Evolutionary conservation across 2,888 invertebrate genomes (phyloP), one percentile per base, ranked within the genome.

Genomic region (Petrophora chlorosata): DNA sequence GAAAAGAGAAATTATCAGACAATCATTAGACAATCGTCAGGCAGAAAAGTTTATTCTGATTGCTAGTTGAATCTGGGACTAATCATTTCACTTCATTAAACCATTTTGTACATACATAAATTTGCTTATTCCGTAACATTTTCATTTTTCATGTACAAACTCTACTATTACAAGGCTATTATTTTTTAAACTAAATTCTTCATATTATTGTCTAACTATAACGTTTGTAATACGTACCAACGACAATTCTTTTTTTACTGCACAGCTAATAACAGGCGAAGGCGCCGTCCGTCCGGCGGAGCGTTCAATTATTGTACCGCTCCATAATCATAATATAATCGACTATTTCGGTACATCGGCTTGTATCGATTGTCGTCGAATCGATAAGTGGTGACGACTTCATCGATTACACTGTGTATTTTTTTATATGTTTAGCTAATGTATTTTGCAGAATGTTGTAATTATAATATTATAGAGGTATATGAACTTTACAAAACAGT

Each of bases 271-370:
- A 70, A 79, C 70, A 77, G 80, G 58, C 46, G 49, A 44, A 63
- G 58, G 50, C 50, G 56, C 61, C 57, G 59, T 22, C 39, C 58
- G 49, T 53, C 61, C 61, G 59, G 53, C 62, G 61, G 56, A 61
- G 59, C 65, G 63, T 72, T 73, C 75, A 76, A 76, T 75, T 74
- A 73, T 53, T 46, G 17, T n/a, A 32, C 87, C 87, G 90, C 79
- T 73, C 82, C 80, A 76, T 85, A 84, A 89, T 89, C 85, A 82
- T 73, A 72, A 73, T 65, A 75, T 82, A 85, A 83, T 82, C 79
- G 79, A 74, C 77, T 80, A 87, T 84, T 82, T 76, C 70, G 73
- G 67, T 60, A 65, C 68, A 70, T 67, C 69, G 70, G 59, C 69
- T 67, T 53, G 54, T 59, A 50, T 52, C 56, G 56, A 61, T 62